These are phyloP conservation scores for Umimayanthus kanabou DNA, from an alignment of 92 coral and sea anemone species.

Conservation along the genomic window DNA sequence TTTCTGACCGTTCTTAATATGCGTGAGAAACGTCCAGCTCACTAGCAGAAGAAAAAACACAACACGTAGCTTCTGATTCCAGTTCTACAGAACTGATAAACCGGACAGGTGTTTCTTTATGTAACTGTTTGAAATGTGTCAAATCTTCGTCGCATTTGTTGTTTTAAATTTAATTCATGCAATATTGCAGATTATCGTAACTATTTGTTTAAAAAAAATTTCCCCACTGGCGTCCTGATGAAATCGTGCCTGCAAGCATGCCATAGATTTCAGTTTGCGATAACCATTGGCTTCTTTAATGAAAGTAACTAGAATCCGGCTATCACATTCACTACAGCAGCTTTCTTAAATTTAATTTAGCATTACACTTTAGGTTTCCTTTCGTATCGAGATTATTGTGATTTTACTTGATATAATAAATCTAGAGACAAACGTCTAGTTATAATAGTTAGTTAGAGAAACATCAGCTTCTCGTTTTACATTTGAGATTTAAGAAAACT, in stretches of 20 bases:
- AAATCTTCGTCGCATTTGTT: background rate
- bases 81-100: background rate
- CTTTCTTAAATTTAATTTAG: conserved; percentile 11
- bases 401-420: background rate
- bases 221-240: background rate
- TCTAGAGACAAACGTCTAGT: background rate
- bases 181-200: background rate
- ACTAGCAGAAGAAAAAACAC: background rate
- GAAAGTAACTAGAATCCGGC: background rate
- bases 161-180: background rate
- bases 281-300: background rate
- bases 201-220: background rate
- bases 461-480: no score
- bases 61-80: background rate
- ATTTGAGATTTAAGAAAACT: no score
- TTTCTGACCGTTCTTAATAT: background rate
- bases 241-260: background rate
- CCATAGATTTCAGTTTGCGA: background rate
- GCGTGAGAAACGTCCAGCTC: conserved; percentile 16
- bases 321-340: background rate
- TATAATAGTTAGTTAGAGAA: no score
- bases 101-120: background rate
- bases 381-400: background rate
- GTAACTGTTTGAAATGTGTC: background rate
- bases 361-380: background rate